phyloP scores from a whole-genome alignment of 2,113 vertebrate species.

The Dromiciops gliroides region DNA sequence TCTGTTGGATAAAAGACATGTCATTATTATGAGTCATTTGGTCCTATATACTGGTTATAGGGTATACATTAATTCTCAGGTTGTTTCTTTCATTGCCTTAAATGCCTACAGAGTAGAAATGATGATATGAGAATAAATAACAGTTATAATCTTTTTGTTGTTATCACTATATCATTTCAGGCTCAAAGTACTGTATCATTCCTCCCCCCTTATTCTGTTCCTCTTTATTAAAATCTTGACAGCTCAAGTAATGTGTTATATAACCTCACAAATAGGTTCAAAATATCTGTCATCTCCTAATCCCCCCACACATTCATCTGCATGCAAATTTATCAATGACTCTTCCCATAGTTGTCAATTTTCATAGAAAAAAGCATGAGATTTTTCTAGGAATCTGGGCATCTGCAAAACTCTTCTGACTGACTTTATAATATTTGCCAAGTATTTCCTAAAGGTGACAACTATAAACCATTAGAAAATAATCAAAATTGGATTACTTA shows the following conservation, averaged over 20 bases:
- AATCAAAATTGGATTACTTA: neutral
- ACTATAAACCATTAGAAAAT: neutral
- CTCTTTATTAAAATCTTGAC: conserved; percentile 57
- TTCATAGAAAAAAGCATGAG: neutral
- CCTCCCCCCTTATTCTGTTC: neutral
- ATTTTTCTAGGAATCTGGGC: neutral
- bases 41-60: neutral
- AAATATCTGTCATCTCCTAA: neutral
- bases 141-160: conserved; percentile 33
- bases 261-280: conserved; percentile 24
- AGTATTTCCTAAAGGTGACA: neutral
- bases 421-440: neutral
- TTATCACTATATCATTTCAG: neutral
- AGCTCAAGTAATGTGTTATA: conserved; percentile 22
- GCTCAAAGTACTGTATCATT: neutral
- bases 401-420: neutral
- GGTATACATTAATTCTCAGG: conserved; percentile 31
- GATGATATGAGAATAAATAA: neutral
- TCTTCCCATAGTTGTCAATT: neutral
- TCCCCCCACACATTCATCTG: neutral
- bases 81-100: neutral
- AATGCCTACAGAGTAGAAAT: conserved; percentile 35
- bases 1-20: neutral
- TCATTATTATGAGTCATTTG: neutral
- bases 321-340: neutral